Evolutionary conservation across 1,140 invertebrate species (phyloP).

Genomic region (Leptopilina boulardi): DNA sequence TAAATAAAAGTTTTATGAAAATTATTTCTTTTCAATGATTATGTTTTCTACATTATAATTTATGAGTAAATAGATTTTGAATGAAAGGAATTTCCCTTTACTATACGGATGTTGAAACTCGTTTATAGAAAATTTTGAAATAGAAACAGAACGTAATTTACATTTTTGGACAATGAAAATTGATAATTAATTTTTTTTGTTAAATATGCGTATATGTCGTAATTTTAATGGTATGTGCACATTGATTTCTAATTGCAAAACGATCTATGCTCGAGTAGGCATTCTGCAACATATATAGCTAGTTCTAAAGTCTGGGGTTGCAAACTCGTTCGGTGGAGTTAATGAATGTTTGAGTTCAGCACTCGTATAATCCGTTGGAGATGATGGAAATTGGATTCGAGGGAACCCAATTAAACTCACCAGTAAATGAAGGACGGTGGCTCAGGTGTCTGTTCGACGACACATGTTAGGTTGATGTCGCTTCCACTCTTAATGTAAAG

Average conservation of each 20-base stretch:
- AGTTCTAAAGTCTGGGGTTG: background rate
- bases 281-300: background rate
- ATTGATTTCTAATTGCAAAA: background rate
- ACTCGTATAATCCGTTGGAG: slow-evolving; percentile 34
- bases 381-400: slow-evolving; percentile 46
- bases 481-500: slow-evolving; percentile 91
- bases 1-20: background rate
- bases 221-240: background rate
- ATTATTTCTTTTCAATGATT: too few species aligned
- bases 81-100: too few species aligned
- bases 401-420: slow-evolving; percentile 68
- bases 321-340: slow-evolving; percentile 31
- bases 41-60: too few species aligned
- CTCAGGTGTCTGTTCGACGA: slow-evolving; percentile 89
- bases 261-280: background rate
- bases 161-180: too few species aligned
- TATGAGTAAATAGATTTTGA: too few species aligned
- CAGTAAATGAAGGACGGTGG: slow-evolving; percentile 94
- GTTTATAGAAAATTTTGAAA: too few species aligned
- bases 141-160: too few species aligned
- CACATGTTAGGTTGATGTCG: slow-evolving; percentile 93
- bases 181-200: too few species aligned
- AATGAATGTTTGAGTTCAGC: slow-evolving; percentile 27
- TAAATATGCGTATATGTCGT: too few species aligned
- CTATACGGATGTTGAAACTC: too few species aligned